phyloP scores from a whole-genome alignment of 2,797 vertebrate species.

The Anolis apletophallus region DNA sequence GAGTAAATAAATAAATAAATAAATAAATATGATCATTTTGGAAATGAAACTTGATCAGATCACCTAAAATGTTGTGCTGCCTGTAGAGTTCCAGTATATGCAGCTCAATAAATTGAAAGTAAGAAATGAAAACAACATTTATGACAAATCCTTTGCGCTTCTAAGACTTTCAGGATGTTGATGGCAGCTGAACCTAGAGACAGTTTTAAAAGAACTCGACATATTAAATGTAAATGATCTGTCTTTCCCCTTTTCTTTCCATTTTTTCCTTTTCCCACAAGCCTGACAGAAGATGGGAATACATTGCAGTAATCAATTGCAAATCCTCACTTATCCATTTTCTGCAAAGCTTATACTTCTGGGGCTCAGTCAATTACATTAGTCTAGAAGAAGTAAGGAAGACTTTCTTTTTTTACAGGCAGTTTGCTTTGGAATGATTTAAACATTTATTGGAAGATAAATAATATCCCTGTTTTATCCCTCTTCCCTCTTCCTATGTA shows the following conservation, averaged over 20 bases:
- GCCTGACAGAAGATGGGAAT: background rate
- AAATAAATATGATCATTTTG: no score
- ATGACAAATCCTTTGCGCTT: background rate
- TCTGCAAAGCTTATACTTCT: background rate
- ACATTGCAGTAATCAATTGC: background rate
- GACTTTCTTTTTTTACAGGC: background rate
- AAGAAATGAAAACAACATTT: background rate
- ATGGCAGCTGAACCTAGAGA: background rate
- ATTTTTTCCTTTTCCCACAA: background rate
- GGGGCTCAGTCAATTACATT: background rate
- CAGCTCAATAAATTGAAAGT: background rate
- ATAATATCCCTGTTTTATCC: background rate
- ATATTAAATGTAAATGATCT: background rate
- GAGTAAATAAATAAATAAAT: no score
- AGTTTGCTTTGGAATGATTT: background rate
- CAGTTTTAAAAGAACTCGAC: background rate
- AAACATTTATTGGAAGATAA: background rate
- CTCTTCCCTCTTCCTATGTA: no score
- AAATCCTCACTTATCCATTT: background rate
- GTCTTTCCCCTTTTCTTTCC: background rate
- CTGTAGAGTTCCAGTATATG: background rate
- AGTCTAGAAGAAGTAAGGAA: background rate
- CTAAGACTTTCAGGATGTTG: background rate
- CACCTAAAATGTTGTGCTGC: background rate
- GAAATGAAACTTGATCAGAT: no score